Evolutionary conservation across 2,797 vertebrate genomes (phyloP).

Genomic region (Siniperca undulata): DNA sequence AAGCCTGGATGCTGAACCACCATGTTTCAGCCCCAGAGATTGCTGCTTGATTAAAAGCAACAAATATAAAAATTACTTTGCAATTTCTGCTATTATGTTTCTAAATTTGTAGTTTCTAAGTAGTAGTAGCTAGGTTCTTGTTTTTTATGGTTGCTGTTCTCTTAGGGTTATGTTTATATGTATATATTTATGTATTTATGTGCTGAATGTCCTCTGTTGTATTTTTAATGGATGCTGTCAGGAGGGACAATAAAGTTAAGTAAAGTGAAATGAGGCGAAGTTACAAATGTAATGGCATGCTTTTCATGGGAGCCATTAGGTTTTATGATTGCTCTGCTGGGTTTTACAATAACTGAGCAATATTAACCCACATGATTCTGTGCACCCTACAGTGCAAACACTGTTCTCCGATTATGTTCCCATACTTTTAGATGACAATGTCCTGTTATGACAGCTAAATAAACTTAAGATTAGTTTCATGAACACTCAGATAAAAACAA

Average conservation of each 20-base stretch:
- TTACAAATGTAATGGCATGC: not conserved
- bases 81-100: not conserved
- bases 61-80: not conserved
- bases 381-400: not conserved
- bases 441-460: constrained; percentile 14
- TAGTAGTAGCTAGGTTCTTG: not conserved
- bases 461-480: not conserved
- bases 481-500: constrained; percentile 20
- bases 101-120: not conserved
- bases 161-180: not conserved
- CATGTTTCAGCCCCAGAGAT: no score
- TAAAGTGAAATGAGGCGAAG: constrained; percentile 18
- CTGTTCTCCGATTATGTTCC: not conserved
- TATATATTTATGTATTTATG: constrained; percentile 7
- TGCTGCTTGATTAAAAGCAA: not conserved
- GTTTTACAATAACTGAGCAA: constrained; percentile 13
- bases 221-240: not conserved
- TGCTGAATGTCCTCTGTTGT: not conserved
- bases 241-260: constrained; percentile 15
- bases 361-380: constrained; percentile 4
- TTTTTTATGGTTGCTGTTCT: not conserved
- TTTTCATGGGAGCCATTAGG: constrained; percentile 20
- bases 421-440: not conserved
- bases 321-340: constrained; percentile 10
- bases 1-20: no score